Evolutionary conservation across 2,888 invertebrate species (phyloP).

Genomic region (Amphipoea oculea): DNA sequence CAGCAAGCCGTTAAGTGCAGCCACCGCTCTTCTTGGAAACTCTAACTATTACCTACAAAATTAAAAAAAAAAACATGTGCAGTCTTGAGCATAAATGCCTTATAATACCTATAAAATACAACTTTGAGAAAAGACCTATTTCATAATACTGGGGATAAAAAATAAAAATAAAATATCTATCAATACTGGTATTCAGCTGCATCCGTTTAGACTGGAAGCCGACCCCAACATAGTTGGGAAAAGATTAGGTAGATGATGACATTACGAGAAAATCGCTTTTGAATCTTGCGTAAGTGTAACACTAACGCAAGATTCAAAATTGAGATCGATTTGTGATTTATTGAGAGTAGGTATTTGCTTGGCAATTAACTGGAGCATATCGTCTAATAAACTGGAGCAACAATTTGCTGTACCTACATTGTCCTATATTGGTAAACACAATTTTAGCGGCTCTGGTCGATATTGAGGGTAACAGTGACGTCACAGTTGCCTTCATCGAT

Average conservation of each 20-base stretch:
- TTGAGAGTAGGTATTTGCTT: not conserved
- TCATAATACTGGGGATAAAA: not conserved
- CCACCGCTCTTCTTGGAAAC: too few species aligned
- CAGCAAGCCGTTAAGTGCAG: too few species aligned
- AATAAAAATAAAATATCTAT: not conserved
- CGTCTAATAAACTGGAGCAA: not conserved
- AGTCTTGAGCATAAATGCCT: too few species aligned
- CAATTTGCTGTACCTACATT: slow-evolving; percentile 36
- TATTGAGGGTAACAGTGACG: slow-evolving; percentile 36
- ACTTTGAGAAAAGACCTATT: not conserved
- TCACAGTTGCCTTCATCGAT: slow-evolving; percentile 28
- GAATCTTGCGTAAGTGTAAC: not conserved
- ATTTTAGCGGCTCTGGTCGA: slow-evolving; percentile 3
- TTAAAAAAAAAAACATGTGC: too few species aligned
- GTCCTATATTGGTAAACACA: slow-evolving; percentile 16
- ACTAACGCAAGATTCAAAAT: not conserved
- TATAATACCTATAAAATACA: too few species aligned
- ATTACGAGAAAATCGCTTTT: not conserved
- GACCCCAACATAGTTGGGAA: too few species aligned
- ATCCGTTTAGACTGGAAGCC: too few species aligned
- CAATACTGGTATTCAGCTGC: not conserved
- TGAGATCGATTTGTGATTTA: not conserved
- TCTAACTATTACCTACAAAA: too few species aligned
- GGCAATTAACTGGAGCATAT: not conserved
- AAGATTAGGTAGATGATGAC: too few species aligned